These are phyloP conservation scores for Chionis minor DNA, from an alignment of 2,113 vertebrate species.

Conservation along the genomic window DNA sequence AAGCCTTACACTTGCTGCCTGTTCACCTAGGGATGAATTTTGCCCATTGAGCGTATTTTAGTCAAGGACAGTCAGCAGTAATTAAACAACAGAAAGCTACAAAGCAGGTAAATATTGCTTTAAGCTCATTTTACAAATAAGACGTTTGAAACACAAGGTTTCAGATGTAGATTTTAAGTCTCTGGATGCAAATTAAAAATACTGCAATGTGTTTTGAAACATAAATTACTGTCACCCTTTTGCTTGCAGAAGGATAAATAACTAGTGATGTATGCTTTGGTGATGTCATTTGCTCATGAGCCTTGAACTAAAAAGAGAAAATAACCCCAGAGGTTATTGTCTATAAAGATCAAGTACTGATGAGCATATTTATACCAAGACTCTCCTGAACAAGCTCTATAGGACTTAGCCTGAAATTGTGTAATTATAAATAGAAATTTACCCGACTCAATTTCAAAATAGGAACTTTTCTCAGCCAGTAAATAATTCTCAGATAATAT, in stretches of 20 bases:
- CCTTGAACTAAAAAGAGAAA: neutral
- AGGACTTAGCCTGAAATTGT: neutral
- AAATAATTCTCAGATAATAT: neutral
- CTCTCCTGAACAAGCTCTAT: neutral
- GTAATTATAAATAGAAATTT: neutral
- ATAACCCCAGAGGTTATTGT: neutral
- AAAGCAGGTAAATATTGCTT: constrained; percentile 10
- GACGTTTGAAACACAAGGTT: neutral
- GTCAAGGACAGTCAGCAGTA: neutral
- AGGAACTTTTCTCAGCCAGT: neutral
- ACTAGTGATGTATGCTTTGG: neutral
- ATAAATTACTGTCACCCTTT: neutral
- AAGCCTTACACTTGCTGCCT: neutral
- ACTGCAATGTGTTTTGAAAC: neutral
- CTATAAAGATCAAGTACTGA: neutral
- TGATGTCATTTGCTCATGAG: neutral
- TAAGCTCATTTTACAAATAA: neutral
- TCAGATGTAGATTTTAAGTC: neutral
- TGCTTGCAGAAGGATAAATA: neutral
- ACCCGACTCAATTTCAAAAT: neutral
- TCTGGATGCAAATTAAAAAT: neutral
- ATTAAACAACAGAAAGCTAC: neutral
- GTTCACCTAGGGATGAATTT: neutral
- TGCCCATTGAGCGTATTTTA: neutral
- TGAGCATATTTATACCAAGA: neutral